A percentile compares a stretch with the other conserved stretches of the same genome.
Conservation (phyloP, 2,888 invertebrate genomes). For the Caenorhabditis sp. region DNA sequence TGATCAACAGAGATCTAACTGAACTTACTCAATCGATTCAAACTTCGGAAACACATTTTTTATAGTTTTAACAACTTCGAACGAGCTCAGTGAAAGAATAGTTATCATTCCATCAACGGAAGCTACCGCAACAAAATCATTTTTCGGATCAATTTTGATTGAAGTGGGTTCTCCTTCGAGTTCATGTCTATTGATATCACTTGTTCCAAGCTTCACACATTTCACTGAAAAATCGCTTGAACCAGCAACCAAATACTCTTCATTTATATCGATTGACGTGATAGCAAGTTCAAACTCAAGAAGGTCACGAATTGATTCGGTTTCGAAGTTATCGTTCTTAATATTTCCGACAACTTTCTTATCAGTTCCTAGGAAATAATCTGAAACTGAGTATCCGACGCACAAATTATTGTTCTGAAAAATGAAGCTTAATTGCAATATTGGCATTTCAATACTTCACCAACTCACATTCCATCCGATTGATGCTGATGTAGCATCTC, state of each 20-base stretch:
- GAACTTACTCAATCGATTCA: constrained; percentile 36
- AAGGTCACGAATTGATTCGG: constrained; percentile 4
- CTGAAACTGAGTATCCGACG: constrained; percentile 22
- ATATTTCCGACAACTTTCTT: constrained; percentile 28
- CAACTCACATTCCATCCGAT: constrained; percentile 31
- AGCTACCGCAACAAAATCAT: constrained; percentile 34
- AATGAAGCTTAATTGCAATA: neutral
- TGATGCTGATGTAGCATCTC: constrained; percentile 18
- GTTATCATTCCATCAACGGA: constrained; percentile 41
- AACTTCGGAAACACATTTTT: constrained; percentile 30
- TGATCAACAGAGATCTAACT: too few species aligned
- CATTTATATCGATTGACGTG: constrained; percentile 27
- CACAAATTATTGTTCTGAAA: constrained; percentile 12
- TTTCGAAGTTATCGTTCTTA: constrained; percentile 11
- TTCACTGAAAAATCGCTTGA: constrained; percentile 39
- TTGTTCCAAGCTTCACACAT: constrained; percentile 5
- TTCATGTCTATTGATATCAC: constrained; percentile 12
- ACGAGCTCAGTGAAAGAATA: constrained; percentile 15
- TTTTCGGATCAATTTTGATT: constrained; percentile 33
- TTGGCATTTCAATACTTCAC: too few species aligned
- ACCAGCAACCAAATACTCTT: constrained; percentile 33
- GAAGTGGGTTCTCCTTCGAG: constrained; percentile 29
- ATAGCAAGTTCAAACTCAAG: constrained; percentile 35
- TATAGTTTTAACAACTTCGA: constrained; percentile 13
- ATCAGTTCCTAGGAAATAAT: constrained; percentile 22